A percentile compares a stretch with the other conserved stretches of the same genome.
Evolutionary conservation across 2,797 vertebrate genomes (phyloP).

Genomic region (Platalea minor): DNA sequence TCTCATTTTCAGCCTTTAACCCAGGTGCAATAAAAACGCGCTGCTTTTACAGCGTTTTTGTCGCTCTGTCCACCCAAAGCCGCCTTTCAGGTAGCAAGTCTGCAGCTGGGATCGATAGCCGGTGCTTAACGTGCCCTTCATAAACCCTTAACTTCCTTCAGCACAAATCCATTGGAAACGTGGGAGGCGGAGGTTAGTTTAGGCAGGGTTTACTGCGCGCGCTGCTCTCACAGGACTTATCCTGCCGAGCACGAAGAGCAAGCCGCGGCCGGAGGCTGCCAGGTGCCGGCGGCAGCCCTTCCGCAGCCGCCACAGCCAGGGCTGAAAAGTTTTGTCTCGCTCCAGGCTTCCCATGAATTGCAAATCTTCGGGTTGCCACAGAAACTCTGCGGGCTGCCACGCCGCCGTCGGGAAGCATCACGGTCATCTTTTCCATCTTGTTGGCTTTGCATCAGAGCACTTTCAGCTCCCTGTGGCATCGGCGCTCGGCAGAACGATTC

Average conservation of each 20-base stretch:
- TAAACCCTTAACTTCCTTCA: not conserved
- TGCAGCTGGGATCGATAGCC: not conserved
- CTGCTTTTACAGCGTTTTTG: not conserved
- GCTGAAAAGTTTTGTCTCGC: slow-evolving; percentile 30
- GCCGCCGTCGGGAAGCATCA: slow-evolving; percentile 67
- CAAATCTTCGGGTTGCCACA: slow-evolving; percentile 68
- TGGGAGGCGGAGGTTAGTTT: not conserved
- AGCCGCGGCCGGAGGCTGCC: slow-evolving; percentile 17
- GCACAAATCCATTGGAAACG: not conserved
- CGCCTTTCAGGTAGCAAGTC: not conserved
- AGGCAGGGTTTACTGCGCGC: not conserved
- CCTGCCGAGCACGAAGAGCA: slow-evolving; percentile 23
- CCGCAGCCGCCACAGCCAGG: slow-evolving; percentile 37
- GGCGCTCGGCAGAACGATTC: slow-evolving; percentile 34
- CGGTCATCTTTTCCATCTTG: slow-evolving; percentile 63
- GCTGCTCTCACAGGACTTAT: not conserved
- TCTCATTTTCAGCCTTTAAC: not conserved
- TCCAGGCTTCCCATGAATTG: slow-evolving; percentile 58
- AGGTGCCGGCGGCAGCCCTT: slow-evolving; percentile 15
- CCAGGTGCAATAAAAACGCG: not conserved
- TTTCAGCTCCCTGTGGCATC: slow-evolving; percentile 40
- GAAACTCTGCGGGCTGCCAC: slow-evolving; percentile 69
- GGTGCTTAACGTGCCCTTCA: not conserved
- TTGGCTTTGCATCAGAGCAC: slow-evolving; percentile 60
- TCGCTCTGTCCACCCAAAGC: not conserved